phyloP scores from a whole-genome alignment of 2,113 vertebrate genomes.

The Turdus rufiventris region DNA sequence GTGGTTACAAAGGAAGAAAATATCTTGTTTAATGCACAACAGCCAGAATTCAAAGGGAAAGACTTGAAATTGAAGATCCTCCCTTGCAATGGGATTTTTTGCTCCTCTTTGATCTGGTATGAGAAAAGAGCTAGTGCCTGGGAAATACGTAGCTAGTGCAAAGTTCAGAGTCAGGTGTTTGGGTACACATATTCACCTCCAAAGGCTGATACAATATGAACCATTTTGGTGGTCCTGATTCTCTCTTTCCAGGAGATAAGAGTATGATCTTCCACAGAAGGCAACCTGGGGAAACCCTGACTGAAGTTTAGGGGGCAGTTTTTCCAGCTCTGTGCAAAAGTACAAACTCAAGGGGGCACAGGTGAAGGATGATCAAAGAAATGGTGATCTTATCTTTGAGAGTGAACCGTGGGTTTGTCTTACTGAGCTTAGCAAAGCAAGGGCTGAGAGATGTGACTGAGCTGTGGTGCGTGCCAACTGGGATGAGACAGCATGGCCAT shows the following conservation, averaged over 20 bases:
- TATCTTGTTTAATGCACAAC: background rate
- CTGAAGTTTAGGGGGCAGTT: background rate
- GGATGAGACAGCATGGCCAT: background rate
- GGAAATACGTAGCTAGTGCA: background rate
- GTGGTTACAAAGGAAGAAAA: background rate
- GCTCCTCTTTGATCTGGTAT: background rate
- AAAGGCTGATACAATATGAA: background rate
- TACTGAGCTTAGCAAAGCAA: background rate
- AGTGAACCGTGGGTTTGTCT: background rate
- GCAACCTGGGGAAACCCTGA: background rate
- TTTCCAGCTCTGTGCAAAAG: background rate
- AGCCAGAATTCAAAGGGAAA: background rate
- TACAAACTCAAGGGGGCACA: background rate
- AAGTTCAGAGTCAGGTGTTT: background rate
- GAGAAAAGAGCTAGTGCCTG: background rate
- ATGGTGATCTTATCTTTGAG: fast-evolving
- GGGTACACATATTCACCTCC: background rate
- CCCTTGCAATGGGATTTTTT: background rate
- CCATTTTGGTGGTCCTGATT: fast-evolving
- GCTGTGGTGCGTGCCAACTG: background rate
- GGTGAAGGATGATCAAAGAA: background rate
- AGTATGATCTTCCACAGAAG: background rate
- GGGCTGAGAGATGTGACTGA: background rate
- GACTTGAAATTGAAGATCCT: background rate
- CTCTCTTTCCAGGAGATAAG: background rate